Conservation (phyloP, 1,140 invertebrate genomes). For the Aphelenchoides fujianensis region DNA sequence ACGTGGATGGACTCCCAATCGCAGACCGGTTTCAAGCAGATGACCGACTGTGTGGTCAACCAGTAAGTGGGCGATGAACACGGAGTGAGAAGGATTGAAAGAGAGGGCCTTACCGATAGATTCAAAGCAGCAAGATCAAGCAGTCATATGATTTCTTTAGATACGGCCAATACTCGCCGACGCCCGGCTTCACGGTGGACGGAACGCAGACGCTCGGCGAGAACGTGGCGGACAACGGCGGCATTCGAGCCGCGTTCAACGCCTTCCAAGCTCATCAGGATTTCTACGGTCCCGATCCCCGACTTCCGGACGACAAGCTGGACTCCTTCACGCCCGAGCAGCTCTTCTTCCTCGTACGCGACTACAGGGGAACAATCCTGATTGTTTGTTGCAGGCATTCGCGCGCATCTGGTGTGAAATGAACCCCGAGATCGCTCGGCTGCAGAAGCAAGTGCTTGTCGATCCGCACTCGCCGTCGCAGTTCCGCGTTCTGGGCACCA, state of each 20-base stretch:
- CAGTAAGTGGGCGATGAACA: too few species aligned
- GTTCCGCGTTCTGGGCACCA: conserved; percentile 52
- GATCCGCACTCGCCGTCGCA: conserved; percentile 51
- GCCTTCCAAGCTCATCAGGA: conserved; percentile 28
- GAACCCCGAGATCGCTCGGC: not conserved
- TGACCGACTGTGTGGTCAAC: conserved; percentile 15
- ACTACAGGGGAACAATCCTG: not conserved
- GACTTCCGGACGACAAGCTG: conserved; percentile 29
- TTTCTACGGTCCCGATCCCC: conserved; percentile 37
- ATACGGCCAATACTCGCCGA: conserved; percentile 14
- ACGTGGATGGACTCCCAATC: conserved; percentile 17
- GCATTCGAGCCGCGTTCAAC: conserved; percentile 17
- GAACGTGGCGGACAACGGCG: conserved; percentile 25
- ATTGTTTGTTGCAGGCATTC: not conserved
- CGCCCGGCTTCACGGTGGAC: not conserved
- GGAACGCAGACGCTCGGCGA: conserved; percentile 15
- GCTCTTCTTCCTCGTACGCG: conserved; percentile 48
- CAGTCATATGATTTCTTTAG: too few species aligned
- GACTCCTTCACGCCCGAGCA: conserved; percentile 41
- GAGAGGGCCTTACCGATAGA: too few species aligned
- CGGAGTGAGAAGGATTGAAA: too few species aligned
- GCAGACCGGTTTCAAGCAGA: not conserved
- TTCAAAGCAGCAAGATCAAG: too few species aligned
- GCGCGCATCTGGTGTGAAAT: conserved; percentile 30
- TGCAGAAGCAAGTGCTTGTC: conserved; percentile 26